phyloP scores from a whole-genome alignment of 2,888 invertebrate species.

The Archips crataeganus region DNA sequence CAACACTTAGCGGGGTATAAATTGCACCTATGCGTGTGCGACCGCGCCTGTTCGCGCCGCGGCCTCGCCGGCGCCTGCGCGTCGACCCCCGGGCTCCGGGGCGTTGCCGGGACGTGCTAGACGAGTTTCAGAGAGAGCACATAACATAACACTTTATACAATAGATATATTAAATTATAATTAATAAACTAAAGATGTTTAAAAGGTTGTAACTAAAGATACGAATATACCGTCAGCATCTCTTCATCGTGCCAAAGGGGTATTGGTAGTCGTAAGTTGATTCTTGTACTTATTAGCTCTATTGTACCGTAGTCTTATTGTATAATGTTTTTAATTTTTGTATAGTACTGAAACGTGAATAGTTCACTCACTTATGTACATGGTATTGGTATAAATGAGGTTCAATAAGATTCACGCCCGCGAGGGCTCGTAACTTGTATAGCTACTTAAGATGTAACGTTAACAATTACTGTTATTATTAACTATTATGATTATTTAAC shows the following conservation, averaged over 20 bases:
- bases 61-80: not conserved
- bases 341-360: constrained; percentile 78
- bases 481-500: constrained; percentile 50
- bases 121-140: constrained; percentile 73
- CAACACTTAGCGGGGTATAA: not conserved
- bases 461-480: constrained; percentile 64
- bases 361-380: constrained; percentile 70
- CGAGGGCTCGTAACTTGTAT: constrained; percentile 71
- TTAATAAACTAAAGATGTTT: constrained; percentile 78
- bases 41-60: not conserved
- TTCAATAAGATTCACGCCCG: constrained; percentile 74
- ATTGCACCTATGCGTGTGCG: not conserved
- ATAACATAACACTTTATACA: constrained; percentile 62
- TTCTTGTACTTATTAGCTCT: constrained; percentile 82
- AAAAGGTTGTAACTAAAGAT: constrained; percentile 82
- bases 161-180: constrained; percentile 78
- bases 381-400: constrained; percentile 66
- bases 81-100: not conserved
- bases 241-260: constrained; percentile 68
- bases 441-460: constrained; percentile 78
- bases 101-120: constrained; percentile 50
- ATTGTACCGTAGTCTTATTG: constrained; percentile 80
- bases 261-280: constrained; percentile 79
- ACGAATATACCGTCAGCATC: constrained; percentile 73
- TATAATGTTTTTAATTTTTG: constrained; percentile 85